Percentiles rank a stretch among this genome's conserved stretches.
phyloP scores from a whole-genome alignment of 2,797 vertebrate species.

The Danio choprae region DNA sequence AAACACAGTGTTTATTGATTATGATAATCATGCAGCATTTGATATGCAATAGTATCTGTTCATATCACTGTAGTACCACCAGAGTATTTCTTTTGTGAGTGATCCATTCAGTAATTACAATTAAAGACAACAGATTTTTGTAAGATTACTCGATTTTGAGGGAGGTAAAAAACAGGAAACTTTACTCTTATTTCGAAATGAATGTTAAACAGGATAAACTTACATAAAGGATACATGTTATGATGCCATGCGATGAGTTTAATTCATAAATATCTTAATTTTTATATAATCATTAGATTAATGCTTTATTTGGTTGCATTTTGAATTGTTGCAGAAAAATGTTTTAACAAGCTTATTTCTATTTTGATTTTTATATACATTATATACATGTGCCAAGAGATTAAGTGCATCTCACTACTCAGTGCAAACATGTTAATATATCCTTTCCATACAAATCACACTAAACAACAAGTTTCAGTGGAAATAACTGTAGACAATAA shows the following conservation, averaged over 20 bases:
- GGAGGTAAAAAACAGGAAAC: not conserved
- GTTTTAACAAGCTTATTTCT: too few relatives aligned
- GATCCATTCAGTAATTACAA: not conserved
- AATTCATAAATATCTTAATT: not conserved
- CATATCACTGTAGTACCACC: not conserved
- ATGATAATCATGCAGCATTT: not conserved
- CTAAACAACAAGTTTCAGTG: too few relatives aligned
- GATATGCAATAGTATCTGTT: not conserved
- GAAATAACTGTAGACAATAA: too few relatives aligned
- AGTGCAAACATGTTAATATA: too few relatives aligned
- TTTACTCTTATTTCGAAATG: not conserved
- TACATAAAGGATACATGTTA: not conserved
- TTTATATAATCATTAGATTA: not conserved
- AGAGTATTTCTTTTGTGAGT: not conserved
- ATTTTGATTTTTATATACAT: too few relatives aligned
- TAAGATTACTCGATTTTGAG: not conserved
- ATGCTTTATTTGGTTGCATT: not conserved
- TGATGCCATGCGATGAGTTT: not conserved
- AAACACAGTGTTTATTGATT: not conserved
- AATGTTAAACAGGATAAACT: not conserved
- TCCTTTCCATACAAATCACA: too few relatives aligned
- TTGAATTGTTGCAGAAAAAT: too few relatives aligned
- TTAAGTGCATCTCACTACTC: too few relatives aligned
- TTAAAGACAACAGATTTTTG: not conserved
- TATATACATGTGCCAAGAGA: too few relatives aligned